phyloP scores from a whole-genome alignment of 2,797 vertebrate genomes.

The Acipenser ruthenus region DNA sequence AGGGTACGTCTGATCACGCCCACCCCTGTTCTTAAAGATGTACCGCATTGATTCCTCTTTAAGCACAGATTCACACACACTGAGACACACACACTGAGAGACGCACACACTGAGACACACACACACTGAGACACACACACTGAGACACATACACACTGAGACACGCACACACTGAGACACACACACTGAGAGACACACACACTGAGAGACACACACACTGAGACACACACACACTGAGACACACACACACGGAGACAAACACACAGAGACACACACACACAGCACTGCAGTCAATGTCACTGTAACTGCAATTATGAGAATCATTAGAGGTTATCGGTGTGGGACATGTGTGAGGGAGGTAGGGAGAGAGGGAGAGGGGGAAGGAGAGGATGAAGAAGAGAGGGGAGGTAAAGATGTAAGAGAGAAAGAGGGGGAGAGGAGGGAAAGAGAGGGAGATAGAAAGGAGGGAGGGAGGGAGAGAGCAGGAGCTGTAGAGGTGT shows the following conservation, averaged over 20 bases:
- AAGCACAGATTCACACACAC: background rate
- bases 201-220: constrained; percentile 16
- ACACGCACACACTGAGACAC: background rate
- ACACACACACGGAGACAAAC: background rate
- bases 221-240: constrained; percentile 11
- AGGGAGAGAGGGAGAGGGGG: constrained; percentile 11
- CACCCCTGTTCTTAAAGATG: too few species aligned
- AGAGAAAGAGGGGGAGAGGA: constrained; percentile 7
- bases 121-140: constrained; percentile 11
- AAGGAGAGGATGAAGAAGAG: constrained; percentile 13
- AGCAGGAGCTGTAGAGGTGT: background rate
- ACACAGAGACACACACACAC: constrained; percentile 6
- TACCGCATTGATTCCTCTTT: too few species aligned
- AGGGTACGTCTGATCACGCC: too few species aligned
- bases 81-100: constrained; percentile 4
- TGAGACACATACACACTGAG: constrained; percentile 13
- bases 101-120: background rate
- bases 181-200: background rate
- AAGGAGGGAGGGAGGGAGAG: background rate
- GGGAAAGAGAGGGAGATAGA: background rate
- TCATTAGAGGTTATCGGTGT: too few species aligned
- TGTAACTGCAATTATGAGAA: too few species aligned
- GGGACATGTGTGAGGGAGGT: too few species aligned
- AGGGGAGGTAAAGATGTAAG: background rate
- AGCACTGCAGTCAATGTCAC: background rate